Percentiles rank a stretch among this genome's conserved stretches.
Evolutionary conservation across 2,797 vertebrate genomes (phyloP).

Genomic region (Eremophila alpestris): DNA sequence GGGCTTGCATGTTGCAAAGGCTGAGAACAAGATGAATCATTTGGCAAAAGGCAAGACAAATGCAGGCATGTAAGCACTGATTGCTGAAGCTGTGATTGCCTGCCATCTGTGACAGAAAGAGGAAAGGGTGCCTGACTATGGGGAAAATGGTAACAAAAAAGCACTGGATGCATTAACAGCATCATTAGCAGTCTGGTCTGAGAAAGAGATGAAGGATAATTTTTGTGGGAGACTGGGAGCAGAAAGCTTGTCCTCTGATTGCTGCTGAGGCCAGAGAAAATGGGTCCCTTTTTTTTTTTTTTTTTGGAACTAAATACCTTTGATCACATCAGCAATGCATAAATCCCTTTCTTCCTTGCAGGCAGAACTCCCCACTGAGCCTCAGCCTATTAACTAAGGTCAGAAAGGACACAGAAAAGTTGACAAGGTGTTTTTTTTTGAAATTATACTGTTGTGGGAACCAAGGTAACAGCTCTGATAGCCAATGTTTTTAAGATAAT

Average conservation of each 20-base stretch:
- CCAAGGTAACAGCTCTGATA: neutral
- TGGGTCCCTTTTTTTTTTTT: neutral
- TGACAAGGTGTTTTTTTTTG: neutral
- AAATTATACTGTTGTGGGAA: neutral
- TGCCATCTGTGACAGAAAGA: neutral
- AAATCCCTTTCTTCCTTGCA: neutral
- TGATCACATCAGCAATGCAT: neutral
- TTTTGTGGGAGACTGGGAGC: neutral
- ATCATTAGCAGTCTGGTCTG: neutral
- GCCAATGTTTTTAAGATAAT: neutral
- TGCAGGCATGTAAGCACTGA: neutral
- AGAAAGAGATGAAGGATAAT: neutral
- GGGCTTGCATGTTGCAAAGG: neutral
- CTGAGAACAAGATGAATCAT: neutral
- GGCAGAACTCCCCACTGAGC: neutral
- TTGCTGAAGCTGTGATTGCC: slow-evolving; percentile 22
- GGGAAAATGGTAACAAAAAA: neutral
- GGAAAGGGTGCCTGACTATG: neutral
- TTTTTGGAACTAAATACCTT: neutral
- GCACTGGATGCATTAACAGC: neutral
- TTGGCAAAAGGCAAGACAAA: neutral
- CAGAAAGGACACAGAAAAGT: neutral
- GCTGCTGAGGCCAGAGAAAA: neutral
- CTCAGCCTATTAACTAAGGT: neutral
- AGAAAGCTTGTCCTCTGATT: neutral